A percentile compares a stretch with the other conserved stretches of the same genome.
These are phyloP conservation scores for Pseudococcus viburni DNA, from an alignment of 2,888 invertebrate genomes.

Conservation along the genomic window DNA sequence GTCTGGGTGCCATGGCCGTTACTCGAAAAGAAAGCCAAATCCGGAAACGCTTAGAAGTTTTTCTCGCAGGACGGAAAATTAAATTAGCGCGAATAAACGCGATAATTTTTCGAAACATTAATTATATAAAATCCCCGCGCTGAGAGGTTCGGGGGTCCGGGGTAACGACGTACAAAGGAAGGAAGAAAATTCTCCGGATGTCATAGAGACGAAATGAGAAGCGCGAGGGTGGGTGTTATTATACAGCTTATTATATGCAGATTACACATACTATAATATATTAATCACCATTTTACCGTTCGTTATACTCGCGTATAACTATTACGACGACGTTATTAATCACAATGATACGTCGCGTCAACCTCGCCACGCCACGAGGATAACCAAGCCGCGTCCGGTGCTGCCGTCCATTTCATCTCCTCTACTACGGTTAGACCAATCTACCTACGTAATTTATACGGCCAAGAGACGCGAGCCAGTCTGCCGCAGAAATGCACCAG, in stretches of 20 bases:
- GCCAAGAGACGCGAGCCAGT: too few species aligned
- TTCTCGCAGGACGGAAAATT: constrained; percentile 62
- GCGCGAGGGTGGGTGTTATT: constrained; percentile 11
- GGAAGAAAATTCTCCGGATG: constrained; percentile 48
- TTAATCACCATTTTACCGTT: constrained; percentile 57
- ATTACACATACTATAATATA: constrained; percentile 56
- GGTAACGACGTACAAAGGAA: constrained; percentile 22
- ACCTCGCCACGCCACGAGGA: constrained; percentile 2
- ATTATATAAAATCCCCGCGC: constrained; percentile 46
- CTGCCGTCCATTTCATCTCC: constrained; percentile 43
- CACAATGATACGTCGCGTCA: constrained; percentile 64
- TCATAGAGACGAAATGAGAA: background rate
- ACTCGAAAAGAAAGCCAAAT: constrained; percentile 45
- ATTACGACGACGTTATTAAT: constrained; percentile 57
- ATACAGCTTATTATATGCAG: constrained; percentile 60
- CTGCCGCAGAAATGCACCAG: constrained; percentile 2
- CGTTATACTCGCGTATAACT: too few species aligned
- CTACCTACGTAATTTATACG: background rate
- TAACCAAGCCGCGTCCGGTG: constrained; percentile 42
- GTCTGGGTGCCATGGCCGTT: constrained; percentile 2
- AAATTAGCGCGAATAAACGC: constrained; percentile 61
- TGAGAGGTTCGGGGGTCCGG: background rate
- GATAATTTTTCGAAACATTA: constrained; percentile 62
- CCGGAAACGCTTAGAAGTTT: constrained; percentile 57
- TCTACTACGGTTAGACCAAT: background rate